These are phyloP conservation scores for Allolobophora icterica DNA, from an alignment of 2,888 invertebrate genomes.

Conservation along the genomic window DNA sequence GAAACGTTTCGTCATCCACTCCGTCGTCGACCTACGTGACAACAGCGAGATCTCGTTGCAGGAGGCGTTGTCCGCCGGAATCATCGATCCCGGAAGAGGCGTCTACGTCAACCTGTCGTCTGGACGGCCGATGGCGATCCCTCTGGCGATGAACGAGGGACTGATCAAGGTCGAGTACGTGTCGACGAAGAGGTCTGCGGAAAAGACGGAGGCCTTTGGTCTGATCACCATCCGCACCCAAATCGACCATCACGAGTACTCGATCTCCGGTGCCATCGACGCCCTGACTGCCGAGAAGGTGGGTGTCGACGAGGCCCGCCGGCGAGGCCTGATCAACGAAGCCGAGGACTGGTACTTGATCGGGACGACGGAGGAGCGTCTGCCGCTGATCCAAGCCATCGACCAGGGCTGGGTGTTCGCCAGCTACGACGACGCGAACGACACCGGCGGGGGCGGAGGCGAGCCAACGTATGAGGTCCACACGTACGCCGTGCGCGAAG, in stretches of 20 bases:
- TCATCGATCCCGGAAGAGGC: conserved; percentile 44
- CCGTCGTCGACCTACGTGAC: conserved; percentile 45
- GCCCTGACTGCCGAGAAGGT: conserved; percentile 35
- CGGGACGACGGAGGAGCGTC: conserved; percentile 36
- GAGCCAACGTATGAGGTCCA: conserved; percentile 43
- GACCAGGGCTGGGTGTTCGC: conserved; percentile 49
- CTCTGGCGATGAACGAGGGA: conserved; percentile 53
- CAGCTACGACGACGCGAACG: conserved; percentile 42
- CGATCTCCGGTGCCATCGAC: conserved; percentile 27
- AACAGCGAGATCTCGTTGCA: conserved; percentile 44
- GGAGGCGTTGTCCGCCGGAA: conserved; percentile 45
- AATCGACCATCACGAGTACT: conserved; percentile 33
- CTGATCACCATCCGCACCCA: conserved; percentile 45
- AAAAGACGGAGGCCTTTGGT: conserved; percentile 54
- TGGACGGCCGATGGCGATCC: conserved; percentile 42
- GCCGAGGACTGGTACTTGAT: conserved; percentile 29
- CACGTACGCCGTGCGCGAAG: conserved; percentile 49
- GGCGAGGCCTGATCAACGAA: conserved; percentile 43
- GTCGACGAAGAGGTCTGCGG: conserved; percentile 55
- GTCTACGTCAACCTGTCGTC: conserved; percentile 42
- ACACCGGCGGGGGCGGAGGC: conserved; percentile 39
- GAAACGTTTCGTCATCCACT: conserved; percentile 43
- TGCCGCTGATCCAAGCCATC: conserved; percentile 45
- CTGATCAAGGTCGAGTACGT: conserved; percentile 57
- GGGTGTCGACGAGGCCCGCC: conserved; percentile 45